Evolutionary conservation across 2,113 vertebrate species (phyloP), one percentile per base, ranked within the genome.

Genomic region (Cavia aperea): DNA sequence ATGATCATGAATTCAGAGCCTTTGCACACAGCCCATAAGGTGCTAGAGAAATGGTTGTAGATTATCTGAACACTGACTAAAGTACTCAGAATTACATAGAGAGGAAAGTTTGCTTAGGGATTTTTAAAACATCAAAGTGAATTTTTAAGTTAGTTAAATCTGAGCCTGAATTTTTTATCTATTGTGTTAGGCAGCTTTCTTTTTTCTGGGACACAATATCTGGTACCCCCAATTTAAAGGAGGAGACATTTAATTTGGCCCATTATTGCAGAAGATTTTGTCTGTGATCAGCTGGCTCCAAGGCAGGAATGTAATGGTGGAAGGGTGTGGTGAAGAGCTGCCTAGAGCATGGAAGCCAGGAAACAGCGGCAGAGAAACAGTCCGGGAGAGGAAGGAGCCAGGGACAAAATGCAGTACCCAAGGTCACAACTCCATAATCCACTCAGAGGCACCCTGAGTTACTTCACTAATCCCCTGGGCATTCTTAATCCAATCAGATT

Each of bases 111-210:
- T 79, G 31, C 77, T 93, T 62, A 51, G 8, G 15, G 70, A 60
- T 82, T 95, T 91, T 86, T 63, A 94, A 87, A 60, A 68, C 77
- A 94, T 60, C 51, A 60, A 21, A 36, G 26, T 60, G n/a, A 77
- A 86, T 39, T 14, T 92, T 7, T 26, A 65, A 91, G 24, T 18
- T 62, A 86, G 78, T 82, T 86, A 92, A 86, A 43, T 77, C 39
- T 62, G 36, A 94, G 46, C 43, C 46, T 91, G 78, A 43, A 6
- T 65, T 95, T 86, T 21, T 78, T 24, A 9, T 58, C 31, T 84
- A 29, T n/a, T 79, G 51, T 36, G 31, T 23, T 36, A 79, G 46
- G 31, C 14, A 77, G 77, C 31, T 36, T 79, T n/a, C 77, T 33
- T 36, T 31, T 36, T 8, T 9, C 51, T 23, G 18, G 18, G 18